Evolutionary conservation across 2,888 invertebrate species (phyloP).

Genomic region (Tortricodes alternella): DNA sequence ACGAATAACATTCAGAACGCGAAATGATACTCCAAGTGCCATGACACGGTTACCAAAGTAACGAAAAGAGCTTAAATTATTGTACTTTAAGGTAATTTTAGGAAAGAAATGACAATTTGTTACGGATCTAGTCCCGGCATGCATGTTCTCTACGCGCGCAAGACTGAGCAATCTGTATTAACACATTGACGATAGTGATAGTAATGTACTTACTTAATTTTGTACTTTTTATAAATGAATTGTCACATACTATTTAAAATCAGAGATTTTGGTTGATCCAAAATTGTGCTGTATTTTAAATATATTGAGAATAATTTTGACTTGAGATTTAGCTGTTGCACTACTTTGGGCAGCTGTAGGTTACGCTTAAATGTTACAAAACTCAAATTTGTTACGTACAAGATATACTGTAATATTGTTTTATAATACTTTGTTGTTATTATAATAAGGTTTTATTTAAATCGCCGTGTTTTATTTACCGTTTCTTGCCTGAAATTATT

Average conservation of each 20-base stretch:
- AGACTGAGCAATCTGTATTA: constrained; percentile 48
- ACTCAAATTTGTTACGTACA: constrained; percentile 21
- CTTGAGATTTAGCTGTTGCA: constrained; percentile 5
- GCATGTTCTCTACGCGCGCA: constrained; percentile 53
- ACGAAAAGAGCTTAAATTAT: constrained; percentile 62
- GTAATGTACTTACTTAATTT: constrained; percentile 21
- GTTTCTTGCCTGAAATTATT: too few relatives aligned
- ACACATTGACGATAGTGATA: constrained; percentile 12
- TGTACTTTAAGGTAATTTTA: constrained; percentile 38
- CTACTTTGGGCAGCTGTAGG: constrained; percentile 3
- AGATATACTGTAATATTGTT: constrained; percentile 41
- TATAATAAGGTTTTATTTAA: constrained; percentile 62
- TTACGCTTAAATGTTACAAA: constrained; percentile 23
- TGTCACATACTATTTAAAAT: constrained; percentile 9
- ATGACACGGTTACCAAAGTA: constrained; percentile 78
- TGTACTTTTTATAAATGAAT: constrained; percentile 22
- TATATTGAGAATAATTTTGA: background rate
- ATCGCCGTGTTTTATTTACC: constrained; percentile 43
- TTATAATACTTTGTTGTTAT: constrained; percentile 68
- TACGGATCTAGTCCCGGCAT: constrained; percentile 68
- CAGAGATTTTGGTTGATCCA: background rate
- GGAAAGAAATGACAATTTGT: constrained; percentile 52
- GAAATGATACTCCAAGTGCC: constrained; percentile 67
- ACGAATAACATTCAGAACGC: constrained; percentile 50
- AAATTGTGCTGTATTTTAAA: constrained; percentile 1